These are phyloP conservation scores for Morpho achilles DNA, from an alignment of 2,888 invertebrate species.

Conservation along the genomic window DNA sequence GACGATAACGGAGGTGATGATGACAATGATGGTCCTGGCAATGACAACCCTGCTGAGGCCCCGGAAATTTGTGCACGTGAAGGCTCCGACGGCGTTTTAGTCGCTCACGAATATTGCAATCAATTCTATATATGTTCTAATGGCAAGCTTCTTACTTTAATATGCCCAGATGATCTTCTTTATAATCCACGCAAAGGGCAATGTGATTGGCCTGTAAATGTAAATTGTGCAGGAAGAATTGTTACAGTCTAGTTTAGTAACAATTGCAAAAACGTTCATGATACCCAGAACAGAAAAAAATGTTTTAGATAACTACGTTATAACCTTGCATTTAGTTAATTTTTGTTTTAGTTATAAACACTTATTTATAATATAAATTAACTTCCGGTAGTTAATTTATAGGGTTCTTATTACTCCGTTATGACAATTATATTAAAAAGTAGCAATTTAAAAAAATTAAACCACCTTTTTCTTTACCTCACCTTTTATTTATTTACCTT, in stretches of 20 bases:
- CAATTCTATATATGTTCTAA: constrained; percentile 35
- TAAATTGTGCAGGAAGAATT: constrained; percentile 36
- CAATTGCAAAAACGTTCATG: too few relatives aligned
- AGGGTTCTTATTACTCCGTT: too few relatives aligned
- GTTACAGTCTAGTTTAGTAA: constrained; percentile 20
- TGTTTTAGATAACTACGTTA: too few relatives aligned
- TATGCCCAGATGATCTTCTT: constrained; percentile 32
- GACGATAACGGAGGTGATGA: not conserved
- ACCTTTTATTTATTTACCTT: too few relatives aligned
- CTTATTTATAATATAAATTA: too few relatives aligned
- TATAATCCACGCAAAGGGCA: constrained; percentile 35
- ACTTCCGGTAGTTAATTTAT: too few relatives aligned
- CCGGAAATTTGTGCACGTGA: constrained; percentile 27
- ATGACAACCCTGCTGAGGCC: constrained; percentile 20
- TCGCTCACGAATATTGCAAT: constrained; percentile 41
- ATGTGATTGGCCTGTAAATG: constrained; percentile 39
- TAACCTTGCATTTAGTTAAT: too few relatives aligned
- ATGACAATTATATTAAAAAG: too few relatives aligned
- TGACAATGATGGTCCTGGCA: constrained; percentile 9
- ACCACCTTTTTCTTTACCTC: too few relatives aligned
- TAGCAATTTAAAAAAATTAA: too few relatives aligned
- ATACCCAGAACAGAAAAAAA: too few relatives aligned
- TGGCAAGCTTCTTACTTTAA: constrained; percentile 26
- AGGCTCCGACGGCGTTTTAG: constrained; percentile 31
- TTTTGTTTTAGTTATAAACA: too few relatives aligned